Conservation (phyloP, 2,888 invertebrate species). For the Siphlonurus alternatus region DNA sequence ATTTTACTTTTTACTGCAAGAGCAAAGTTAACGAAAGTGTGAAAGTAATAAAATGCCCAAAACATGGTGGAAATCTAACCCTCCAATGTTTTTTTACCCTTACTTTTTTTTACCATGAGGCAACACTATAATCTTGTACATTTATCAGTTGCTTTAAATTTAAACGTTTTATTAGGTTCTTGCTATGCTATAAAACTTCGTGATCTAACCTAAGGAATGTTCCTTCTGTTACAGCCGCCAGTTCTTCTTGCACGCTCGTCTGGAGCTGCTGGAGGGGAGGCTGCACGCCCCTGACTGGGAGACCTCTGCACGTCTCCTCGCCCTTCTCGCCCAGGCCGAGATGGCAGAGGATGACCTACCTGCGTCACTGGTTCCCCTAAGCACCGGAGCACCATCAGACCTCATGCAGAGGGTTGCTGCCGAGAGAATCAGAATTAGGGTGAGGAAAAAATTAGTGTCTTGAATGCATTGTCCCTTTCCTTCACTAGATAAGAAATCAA, state of each 20-base stretch:
- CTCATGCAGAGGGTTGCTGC: slow-evolving; percentile 43
- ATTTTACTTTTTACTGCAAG: too few relatives aligned
- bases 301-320: slow-evolving; percentile 51
- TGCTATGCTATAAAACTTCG: too few relatives aligned
- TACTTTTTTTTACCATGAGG: too few relatives aligned
- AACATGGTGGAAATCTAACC: too few relatives aligned
- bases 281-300: slow-evolving; percentile 51
- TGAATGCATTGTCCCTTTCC: neutral
- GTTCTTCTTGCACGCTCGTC: slow-evolving; percentile 69
- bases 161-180: neutral
- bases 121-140: too few relatives aligned
- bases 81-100: too few relatives aligned
- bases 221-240: slow-evolving; percentile 40
- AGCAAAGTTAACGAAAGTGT: too few relatives aligned
- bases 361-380: neutral
- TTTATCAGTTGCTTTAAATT: neutral
- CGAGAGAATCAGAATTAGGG: slow-evolving; percentile 41
- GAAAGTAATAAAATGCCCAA: too few relatives aligned
- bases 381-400: slow-evolving; percentile 32
- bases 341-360: slow-evolving; percentile 32
- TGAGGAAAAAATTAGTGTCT: too few relatives aligned
- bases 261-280: slow-evolving; percentile 56
- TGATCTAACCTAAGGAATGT: too few relatives aligned
- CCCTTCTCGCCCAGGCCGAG: slow-evolving; percentile 60
- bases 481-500: neutral